A percentile compares a stretch with the other conserved stretches of the same genome.
Evolutionary conservation across 2,113 vertebrate species (phyloP).

Genomic region (Cololabis saira): DNA sequence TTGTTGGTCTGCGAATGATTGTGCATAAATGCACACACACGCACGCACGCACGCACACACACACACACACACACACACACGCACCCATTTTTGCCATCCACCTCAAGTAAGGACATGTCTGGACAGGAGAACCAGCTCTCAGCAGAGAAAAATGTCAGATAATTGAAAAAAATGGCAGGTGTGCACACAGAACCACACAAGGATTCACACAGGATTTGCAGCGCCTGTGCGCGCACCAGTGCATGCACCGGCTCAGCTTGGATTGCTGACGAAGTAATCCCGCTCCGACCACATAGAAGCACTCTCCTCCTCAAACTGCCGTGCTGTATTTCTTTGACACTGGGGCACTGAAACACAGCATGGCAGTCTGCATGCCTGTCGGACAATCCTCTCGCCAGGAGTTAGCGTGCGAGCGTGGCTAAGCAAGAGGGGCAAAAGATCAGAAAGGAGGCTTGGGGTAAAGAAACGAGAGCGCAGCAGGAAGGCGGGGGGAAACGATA

Average conservation of each 20-base stretch:
- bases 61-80: too few relatives aligned
- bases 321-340: slow-evolving; percentile 55
- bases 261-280: slow-evolving; percentile 77
- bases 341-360: slow-evolving; percentile 47
- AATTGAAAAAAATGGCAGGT: slow-evolving; percentile 77
- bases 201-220: slow-evolving; percentile 5
- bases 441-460: slow-evolving; percentile 17
- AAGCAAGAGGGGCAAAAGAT: slow-evolving; percentile 30
- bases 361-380: slow-evolving; percentile 20
- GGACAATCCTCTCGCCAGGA: slow-evolving; percentile 35
- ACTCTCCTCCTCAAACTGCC: slow-evolving; percentile 51
- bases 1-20: slow-evolving; percentile 19
- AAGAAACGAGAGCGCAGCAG: not conserved
- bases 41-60: too few relatives aligned
- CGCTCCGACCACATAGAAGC: slow-evolving; percentile 54
- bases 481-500: slow-evolving; percentile 12
- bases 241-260: slow-evolving; percentile 42
- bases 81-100: slow-evolving; percentile 35
- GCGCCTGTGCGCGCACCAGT: slow-evolving; percentile 13
- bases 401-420: slow-evolving; percentile 12
- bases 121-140: slow-evolving; percentile 58
- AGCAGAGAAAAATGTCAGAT: slow-evolving; percentile 64
- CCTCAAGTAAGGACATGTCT: slow-evolving; percentile 39
- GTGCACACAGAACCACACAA: slow-evolving; percentile 43
- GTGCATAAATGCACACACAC: too few relatives aligned